Evolutionary conservation across 2,888 invertebrate species (phyloP).

Genomic region (Leptopilina myrica): DNA sequence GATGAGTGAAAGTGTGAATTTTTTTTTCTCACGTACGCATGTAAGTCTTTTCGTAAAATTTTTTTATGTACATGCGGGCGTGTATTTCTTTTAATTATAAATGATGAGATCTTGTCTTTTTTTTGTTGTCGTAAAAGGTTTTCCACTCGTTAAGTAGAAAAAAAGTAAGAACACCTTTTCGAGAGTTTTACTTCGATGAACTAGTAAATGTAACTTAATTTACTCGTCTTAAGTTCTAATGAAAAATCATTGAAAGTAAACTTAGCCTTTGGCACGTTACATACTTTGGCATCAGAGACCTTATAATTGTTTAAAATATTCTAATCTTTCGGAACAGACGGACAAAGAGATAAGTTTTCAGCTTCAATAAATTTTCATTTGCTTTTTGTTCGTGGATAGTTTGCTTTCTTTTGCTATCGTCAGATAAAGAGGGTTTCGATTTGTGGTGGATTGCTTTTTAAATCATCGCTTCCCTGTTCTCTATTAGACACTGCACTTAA

Average conservation of each 20-base stretch:
- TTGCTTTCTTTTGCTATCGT: conserved; percentile 52
- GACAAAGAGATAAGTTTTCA: conserved; percentile 60
- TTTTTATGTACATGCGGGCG: too few relatives aligned
- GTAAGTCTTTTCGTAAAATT: too few relatives aligned
- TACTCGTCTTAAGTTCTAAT: conserved; percentile 29
- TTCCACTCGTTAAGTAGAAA: not conserved
- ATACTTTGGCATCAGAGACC: conserved; percentile 51
- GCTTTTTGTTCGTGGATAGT: conserved; percentile 44
- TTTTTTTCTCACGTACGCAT: too few relatives aligned
- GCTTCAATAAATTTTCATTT: conserved; percentile 61
- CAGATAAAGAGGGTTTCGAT: conserved; percentile 22
- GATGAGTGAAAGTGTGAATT: conserved; percentile 23
- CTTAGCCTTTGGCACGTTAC: conserved; percentile 71
- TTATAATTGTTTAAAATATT: conserved; percentile 9
- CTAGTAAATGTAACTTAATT: conserved; percentile 37
- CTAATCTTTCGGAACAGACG: conserved; percentile 44
- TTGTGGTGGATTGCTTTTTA: not conserved
- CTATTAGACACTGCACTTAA: conserved; percentile 5
- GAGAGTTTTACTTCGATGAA: conserved; percentile 10
- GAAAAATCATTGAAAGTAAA: conserved; percentile 62
- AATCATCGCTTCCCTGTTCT: not conserved
- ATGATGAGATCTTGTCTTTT: conserved; percentile 5
- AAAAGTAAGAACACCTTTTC: not conserved
- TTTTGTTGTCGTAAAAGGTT: not conserved
- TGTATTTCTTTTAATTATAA: too few relatives aligned